phyloP scores from a whole-genome alignment of 2,888 invertebrate genomes.

The Xylocampa areola region DNA sequence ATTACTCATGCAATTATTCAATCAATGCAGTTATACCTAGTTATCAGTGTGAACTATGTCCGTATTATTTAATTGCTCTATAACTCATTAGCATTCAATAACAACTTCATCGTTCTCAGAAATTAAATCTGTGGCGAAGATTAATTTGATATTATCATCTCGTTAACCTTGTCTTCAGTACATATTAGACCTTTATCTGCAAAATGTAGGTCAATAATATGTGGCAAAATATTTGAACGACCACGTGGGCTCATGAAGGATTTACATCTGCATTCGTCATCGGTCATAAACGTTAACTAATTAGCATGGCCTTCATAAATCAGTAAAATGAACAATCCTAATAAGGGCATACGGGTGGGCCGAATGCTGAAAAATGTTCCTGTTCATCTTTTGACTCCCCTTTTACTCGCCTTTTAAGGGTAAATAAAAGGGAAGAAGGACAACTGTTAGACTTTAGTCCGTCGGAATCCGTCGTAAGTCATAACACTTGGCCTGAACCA shows the following conservation, averaged over 20 bases:
- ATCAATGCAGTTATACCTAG: background rate
- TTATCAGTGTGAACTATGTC: background rate
- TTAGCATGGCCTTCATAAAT: no score
- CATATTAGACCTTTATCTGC: constrained; percentile 3
- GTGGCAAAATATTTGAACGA: constrained; percentile 12
- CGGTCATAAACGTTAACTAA: background rate
- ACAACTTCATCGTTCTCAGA: background rate
- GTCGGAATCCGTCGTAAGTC: no score
- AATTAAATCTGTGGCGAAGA: background rate
- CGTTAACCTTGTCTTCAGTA: background rate
- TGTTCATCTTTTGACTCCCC: no score
- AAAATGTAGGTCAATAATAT: constrained; percentile 25
- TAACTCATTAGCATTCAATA: background rate
- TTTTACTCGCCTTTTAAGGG: no score
- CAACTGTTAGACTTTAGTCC: no score
- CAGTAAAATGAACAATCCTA: no score
- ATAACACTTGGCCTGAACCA: no score
- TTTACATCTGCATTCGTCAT: background rate
- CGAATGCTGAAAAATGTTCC: no score
- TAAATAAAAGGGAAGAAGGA: no score
- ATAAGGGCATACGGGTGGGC: no score
- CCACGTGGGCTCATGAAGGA: constrained; percentile 42
- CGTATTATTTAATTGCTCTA: background rate
- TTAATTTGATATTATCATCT: background rate
- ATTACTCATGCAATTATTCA: constrained; percentile 15